Base-by-base conservation (phyloP, 2,888 invertebrate genomes). In the Tinea pellionella region DNA sequence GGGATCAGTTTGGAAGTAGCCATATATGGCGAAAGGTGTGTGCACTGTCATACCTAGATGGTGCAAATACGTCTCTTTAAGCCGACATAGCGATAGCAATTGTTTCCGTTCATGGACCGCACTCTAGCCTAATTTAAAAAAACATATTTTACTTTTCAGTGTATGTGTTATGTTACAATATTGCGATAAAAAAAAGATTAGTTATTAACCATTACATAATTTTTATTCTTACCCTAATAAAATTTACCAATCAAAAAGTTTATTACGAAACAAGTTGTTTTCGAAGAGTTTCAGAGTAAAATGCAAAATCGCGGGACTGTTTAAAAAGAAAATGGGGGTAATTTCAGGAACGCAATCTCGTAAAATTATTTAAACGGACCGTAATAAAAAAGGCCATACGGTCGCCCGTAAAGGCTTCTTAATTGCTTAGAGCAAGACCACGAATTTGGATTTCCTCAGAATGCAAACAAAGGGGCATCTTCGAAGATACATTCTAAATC, bases 351-450 rank as follows among this genome's bases (percentile, higher is more conserved):
- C 72, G 78, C 76, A 80, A 80, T 81, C 80, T 75, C 79, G 77
- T 82, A 81, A 82, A 82, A 81, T 81, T 80, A 83, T 82, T 82
- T 81, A 79, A 83, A 80, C 78, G 78, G 72, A 73, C 74, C 62
- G 78, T 74, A 80, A 79, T 83, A 81, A 81, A 80, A 80, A 75
- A 70, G 75, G 78, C 73, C 77, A 76, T 78, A 78, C 77, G 70
- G 69, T 70, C 65, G 73, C 16, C 78, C 71, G 77, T 81, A 80
- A 82, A 80, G 69, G 71, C 66, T 64, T 74, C 74, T 77, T 79
- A 79, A 80, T 80, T 80, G 75, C 74, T 72, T 74, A 70, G 71
- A 67, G 66, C 65, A 69, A 70, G 63, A 63, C 61, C 60, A 61
- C 61, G 59, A 61, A 61, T 43, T 29, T 59, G 61, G 61, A 63